phyloP scores from a whole-genome alignment of 2,888 invertebrate species.

The Cheilosia vulpina region DNA sequence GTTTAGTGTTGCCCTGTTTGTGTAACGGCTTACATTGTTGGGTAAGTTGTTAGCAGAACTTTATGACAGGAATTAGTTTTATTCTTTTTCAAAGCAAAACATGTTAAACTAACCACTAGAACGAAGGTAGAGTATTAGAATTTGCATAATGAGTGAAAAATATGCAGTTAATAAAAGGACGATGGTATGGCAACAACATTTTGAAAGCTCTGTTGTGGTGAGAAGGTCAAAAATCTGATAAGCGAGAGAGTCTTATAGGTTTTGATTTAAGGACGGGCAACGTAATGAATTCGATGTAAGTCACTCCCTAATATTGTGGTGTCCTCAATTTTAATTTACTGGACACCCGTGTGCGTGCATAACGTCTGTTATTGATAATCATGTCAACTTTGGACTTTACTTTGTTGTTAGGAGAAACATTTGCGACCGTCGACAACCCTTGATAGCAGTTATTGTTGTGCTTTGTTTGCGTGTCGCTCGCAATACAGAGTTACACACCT shows the following conservation, averaged over 20 bases:
- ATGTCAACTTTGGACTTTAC: not conserved
- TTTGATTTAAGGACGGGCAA: no score
- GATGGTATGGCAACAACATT: no score
- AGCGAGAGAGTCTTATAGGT: no score
- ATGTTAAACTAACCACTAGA: conserved; percentile 16
- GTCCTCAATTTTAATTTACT: no score
- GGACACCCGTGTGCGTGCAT: no score
- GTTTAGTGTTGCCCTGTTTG: conserved; percentile 55
- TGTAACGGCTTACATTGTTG: conserved; percentile 66
- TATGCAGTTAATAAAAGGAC: no score
- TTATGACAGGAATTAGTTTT: conserved; percentile 26
- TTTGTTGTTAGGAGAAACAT: not conserved
- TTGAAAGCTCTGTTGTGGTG: no score
- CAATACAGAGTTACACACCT: not conserved
- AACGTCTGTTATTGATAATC: not conserved
- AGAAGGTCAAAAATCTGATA: no score
- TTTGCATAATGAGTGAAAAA: no score
- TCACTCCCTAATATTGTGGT: no score
- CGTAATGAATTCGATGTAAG: no score
- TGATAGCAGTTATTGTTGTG: not conserved
- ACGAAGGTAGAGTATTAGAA: not conserved
- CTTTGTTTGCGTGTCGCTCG: not conserved
- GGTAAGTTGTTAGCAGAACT: conserved; percentile 64
- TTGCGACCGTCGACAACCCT: not conserved
- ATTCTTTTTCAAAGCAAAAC: not conserved